These are phyloP conservation scores for Ips typographus DNA, from an alignment of 1,140 invertebrate genomes.

Conservation along the genomic window DNA sequence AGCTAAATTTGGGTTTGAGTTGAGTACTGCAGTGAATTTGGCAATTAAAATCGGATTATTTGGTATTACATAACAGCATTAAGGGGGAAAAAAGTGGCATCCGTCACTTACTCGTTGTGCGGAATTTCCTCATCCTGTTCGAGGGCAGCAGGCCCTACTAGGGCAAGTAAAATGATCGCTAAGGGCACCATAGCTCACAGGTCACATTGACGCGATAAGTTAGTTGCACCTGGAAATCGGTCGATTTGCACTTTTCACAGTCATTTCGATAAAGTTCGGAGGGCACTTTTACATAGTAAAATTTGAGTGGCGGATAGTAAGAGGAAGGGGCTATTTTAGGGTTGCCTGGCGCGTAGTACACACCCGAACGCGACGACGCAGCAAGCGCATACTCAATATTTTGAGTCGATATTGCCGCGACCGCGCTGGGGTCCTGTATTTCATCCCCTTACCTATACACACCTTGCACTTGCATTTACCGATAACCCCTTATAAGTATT, in stretches of 20 bases:
- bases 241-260: constrained; percentile 8
- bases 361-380: constrained; percentile 23
- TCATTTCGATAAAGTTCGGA: constrained; percentile 11
- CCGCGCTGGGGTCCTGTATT: constrained; percentile 12
- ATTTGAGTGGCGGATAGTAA: constrained; percentile 17
- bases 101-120: constrained; percentile 73
- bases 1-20: too few species aligned
- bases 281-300: constrained; percentile 23
- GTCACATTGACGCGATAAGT: constrained; percentile 7
- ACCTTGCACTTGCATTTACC: constrained; percentile 10
- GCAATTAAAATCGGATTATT: background rate
- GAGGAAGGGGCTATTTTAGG: constrained; percentile 12
- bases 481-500: background rate
- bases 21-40: background rate
- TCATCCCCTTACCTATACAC: constrained; percentile 11
- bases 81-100: constrained; percentile 9
- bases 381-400: constrained; percentile 21
- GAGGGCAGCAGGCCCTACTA: constrained; percentile 45
- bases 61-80: constrained; percentile 8
- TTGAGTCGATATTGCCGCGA: constrained; percentile 30
- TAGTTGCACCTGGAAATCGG: constrained; percentile 2
- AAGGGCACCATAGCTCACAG: constrained; percentile 30
- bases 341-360: constrained; percentile 33
- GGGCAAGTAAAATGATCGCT: constrained; percentile 39
- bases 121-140: constrained; percentile 83